Percentiles rank a stretch among this genome's conserved stretches.
Conservation (phyloP, 2,797 vertebrate species). For the Pelodytes ibericus region DNA sequence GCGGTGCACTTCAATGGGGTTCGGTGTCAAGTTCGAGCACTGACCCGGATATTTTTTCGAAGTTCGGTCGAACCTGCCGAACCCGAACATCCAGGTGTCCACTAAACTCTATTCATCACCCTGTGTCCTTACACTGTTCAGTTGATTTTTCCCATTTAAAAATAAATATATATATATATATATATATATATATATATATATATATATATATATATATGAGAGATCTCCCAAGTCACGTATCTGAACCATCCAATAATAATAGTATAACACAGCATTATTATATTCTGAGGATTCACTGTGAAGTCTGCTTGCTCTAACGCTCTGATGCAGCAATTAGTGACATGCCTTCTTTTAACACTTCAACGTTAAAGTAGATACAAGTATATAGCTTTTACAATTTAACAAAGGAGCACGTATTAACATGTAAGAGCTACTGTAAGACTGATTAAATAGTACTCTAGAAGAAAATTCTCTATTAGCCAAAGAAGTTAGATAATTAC, state of each 20-base stretch:
- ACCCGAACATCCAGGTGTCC: too few relatives aligned
- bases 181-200: neutral
- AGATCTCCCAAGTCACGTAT: neutral
- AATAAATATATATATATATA: too few relatives aligned
- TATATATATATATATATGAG: neutral
- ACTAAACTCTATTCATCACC: too few relatives aligned
- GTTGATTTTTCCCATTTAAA: too few relatives aligned
- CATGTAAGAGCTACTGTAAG: constrained; percentile 15
- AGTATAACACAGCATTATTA: neutral
- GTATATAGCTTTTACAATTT: constrained; percentile 21
- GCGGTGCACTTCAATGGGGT: too few relatives aligned
- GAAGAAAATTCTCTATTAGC: constrained; percentile 31
- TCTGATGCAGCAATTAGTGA: constrained; percentile 15
- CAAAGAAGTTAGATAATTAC: constrained; percentile 36
- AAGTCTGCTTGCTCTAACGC: neutral
- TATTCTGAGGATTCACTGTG: neutral
- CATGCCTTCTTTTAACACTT: constrained; percentile 14
- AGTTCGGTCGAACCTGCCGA: too few relatives aligned
- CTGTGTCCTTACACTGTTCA: too few relatives aligned
- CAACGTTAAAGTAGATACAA: neutral
- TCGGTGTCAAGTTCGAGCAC: too few relatives aligned
- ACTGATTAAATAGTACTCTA: constrained; percentile 31
- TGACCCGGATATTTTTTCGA: too few relatives aligned
- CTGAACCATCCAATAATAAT: neutral
- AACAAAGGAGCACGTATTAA: constrained; percentile 30